A percentile compares a stretch with the other conserved stretches of the same genome.
phyloP scores from a whole-genome alignment of 2,797 vertebrate species.

The Hylomyscus alleni region DNA sequence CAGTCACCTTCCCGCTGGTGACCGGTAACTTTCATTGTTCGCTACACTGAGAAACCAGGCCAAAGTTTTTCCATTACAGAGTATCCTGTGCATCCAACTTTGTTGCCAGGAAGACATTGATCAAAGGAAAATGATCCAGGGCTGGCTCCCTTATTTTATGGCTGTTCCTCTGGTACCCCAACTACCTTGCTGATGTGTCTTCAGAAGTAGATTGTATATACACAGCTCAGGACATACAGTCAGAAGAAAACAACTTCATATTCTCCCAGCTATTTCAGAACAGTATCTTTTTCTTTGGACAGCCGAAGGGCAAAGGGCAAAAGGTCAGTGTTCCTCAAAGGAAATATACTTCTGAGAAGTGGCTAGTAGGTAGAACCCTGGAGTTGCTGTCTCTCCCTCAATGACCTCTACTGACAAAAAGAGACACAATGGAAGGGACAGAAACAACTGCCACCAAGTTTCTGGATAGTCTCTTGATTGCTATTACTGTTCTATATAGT shows the following conservation, averaged over 20 bases:
- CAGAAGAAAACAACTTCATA: slow-evolving; percentile 31
- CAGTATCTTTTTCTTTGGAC: background rate
- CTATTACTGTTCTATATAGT: background rate
- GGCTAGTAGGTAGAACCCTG: background rate
- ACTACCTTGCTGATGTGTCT: background rate
- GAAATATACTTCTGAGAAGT: background rate
- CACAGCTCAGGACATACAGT: background rate
- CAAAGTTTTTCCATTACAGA: slow-evolving; percentile 41
- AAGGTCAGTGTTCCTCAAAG: background rate
- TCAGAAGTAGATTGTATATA: slow-evolving; percentile 22
- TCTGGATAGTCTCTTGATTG: slow-evolving; percentile 39
- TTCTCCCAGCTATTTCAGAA: background rate
- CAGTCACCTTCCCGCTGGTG: slow-evolving; percentile 37
- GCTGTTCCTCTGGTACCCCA: background rate
- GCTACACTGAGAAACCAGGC: background rate
- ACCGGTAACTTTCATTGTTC: slow-evolving; percentile 1
- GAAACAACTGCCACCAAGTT: background rate
- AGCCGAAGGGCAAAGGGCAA: background rate
- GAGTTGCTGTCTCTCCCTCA: background rate
- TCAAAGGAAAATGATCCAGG: background rate
- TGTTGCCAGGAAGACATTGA: background rate
- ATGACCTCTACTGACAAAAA: background rate
- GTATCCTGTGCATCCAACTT: background rate
- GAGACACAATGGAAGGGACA: background rate
- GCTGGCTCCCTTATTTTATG: background rate